Conservation (phyloP, 2,888 invertebrate genomes). For the Nephrotoma guestfalica region DNA sequence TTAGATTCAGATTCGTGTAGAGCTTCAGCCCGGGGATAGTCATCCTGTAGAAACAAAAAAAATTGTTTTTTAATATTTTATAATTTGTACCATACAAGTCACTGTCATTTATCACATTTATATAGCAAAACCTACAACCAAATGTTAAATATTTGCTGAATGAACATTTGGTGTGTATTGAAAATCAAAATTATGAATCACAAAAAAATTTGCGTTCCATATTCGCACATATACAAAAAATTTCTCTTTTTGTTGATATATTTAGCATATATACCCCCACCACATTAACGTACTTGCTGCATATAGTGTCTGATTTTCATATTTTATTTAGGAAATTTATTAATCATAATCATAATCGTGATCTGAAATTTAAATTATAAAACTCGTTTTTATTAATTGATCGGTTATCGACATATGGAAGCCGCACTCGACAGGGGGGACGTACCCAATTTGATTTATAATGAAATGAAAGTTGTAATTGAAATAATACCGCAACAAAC, state of each 20-base stretch:
- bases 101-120: not conserved
- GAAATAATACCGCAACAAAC: not conserved
- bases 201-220: not conserved
- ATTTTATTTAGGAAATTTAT: not conserved
- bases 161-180: not conserved
- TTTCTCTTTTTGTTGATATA: not conserved
- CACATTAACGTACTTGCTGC: not conserved
- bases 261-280: not conserved
- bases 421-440: not conserved
- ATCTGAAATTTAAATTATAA: not conserved
- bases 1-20: constrained; percentile 27
- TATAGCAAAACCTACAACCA: not conserved
- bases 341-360: not conserved
- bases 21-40: constrained; percentile 30
- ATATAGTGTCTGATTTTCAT: not conserved
- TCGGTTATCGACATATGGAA: not conserved
- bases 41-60: constrained; percentile 21
- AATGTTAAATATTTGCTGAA: not conserved
- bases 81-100: not conserved
- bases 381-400: not conserved
- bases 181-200: not conserved
- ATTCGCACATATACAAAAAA: not conserved
- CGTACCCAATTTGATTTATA: not conserved
- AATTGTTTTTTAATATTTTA: not conserved
- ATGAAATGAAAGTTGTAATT: not conserved